A percentile compares a stretch with the other conserved stretches of the same genome.
phyloP scores from a whole-genome alignment of 1,140 invertebrate genomes.

The Drosophila sucinea region DNA sequence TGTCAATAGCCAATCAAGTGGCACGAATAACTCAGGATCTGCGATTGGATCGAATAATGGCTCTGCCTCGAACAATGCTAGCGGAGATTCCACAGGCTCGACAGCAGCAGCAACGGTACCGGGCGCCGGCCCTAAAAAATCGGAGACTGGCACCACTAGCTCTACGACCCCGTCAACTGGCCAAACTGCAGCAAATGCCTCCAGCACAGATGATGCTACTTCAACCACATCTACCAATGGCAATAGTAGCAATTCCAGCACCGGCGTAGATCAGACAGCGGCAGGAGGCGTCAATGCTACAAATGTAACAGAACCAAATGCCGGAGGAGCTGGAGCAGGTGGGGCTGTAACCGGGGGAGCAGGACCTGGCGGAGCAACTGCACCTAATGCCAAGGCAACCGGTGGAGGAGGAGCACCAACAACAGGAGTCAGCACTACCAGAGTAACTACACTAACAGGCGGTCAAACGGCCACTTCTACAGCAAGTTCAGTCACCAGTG shows the following conservation, averaged over 20 bases:
- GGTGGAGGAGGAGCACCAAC: conserved; percentile 39
- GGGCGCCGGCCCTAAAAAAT: conserved; percentile 39
- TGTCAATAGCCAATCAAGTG: conserved; percentile 18
- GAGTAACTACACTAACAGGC: conserved; percentile 1
- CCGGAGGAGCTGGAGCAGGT: conserved; percentile 34
- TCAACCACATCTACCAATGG: conserved; percentile 85
- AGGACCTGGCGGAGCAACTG: conserved; percentile 80
- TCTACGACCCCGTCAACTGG: conserved; percentile 36
- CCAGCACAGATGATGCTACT: conserved; percentile 66
- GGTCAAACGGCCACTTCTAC: conserved; percentile 51
- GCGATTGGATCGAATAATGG: conserved; percentile 34
- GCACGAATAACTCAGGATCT: conserved; percentile 14
- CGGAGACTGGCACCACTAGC: conserved; percentile 13
- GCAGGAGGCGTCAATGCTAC: conserved; percentile 39
- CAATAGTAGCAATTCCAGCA: conserved; percentile 67
- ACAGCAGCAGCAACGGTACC: conserved; percentile 1
- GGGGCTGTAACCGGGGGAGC: conserved; percentile 42
- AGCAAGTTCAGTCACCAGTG: conserved; percentile 53
- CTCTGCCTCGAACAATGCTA: conserved; percentile 15
- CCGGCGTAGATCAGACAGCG: conserved; percentile 51
- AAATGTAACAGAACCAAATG: conserved; percentile 33
- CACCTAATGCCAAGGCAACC: conserved; percentile 75
- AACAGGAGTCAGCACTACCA: conserved; percentile 43
- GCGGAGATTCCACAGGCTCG: conserved; percentile 13
- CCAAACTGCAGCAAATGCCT: conserved; percentile 47